phyloP scores from a whole-genome alignment of 1,140 invertebrate genomes.

The Achroia grisella region DNA sequence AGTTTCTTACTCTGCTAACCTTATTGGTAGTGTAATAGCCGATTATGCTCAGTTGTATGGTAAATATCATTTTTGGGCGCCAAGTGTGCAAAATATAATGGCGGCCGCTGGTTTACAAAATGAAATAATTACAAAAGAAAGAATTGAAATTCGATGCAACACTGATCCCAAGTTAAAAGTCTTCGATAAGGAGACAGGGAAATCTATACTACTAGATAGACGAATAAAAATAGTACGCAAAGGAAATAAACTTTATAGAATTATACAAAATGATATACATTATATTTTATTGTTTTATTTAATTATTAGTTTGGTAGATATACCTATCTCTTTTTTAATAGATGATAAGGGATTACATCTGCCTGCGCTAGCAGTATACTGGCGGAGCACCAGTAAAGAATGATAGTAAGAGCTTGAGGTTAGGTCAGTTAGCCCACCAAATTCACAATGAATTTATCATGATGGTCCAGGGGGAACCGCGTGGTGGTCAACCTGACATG shows the following conservation, averaged over 20 bases:
- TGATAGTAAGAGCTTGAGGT: no score
- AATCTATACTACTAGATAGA: not conserved
- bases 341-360: no score
- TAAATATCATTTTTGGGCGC: slow-evolving; percentile 48
- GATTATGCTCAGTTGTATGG: slow-evolving; percentile 41
- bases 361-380: no score
- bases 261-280: no score
- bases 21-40: slow-evolving; percentile 32
- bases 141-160: slow-evolving; percentile 34
- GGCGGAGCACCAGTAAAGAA: no score
- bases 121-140: slow-evolving; percentile 32
- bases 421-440: no score
- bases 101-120: slow-evolving; percentile 33
- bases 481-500: no score
- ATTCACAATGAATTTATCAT: no score
- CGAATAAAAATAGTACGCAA: not conserved
- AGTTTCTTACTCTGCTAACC: slow-evolving; percentile 23
- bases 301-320: no score
- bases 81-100: slow-evolving; percentile 39
- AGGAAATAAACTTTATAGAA: not conserved
- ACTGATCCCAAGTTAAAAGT: slow-evolving; percentile 31
- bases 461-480: no score
- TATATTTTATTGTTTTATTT: no score
- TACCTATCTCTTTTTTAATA: no score
- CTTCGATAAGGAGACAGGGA: slow-evolving; percentile 22